Conservation (phyloP, 2,113 vertebrate genomes). For the Ramphastos sulfuratus region DNA sequence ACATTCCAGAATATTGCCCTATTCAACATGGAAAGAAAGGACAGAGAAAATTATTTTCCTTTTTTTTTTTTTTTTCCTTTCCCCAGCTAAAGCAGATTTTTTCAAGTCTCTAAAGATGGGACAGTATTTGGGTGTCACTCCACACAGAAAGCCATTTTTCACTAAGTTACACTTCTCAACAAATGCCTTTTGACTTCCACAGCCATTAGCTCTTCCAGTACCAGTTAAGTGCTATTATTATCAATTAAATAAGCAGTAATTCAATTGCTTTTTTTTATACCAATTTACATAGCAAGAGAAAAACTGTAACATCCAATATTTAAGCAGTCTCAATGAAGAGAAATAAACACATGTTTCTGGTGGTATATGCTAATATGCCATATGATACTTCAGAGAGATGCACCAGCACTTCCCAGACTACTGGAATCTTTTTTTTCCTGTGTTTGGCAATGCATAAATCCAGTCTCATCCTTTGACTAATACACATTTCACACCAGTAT, state of each 20-base stretch:
- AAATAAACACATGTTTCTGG: conserved; percentile 7
- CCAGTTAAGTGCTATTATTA: conserved; percentile 30
- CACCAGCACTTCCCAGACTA: neutral
- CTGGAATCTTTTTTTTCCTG: neutral
- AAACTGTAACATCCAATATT: conserved; percentile 16
- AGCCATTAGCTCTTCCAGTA: conserved; percentile 14
- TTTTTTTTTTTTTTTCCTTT: neutral
- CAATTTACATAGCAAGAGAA: neutral
- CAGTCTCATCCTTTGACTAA: neutral
- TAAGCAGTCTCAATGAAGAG: neutral
- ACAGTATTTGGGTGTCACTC: neutral
- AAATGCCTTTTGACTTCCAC: conserved; percentile 15
- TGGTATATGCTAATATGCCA: neutral
- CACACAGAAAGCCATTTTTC: neutral
- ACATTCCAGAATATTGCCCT: neutral
- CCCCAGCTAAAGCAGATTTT: neutral
- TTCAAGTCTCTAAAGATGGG: neutral
- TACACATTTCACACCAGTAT: neutral
- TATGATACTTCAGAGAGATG: neutral
- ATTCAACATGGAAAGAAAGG: neutral
- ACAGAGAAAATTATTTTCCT: neutral
- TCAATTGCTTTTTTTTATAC: neutral
- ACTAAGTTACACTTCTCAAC: neutral
- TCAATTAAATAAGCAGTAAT: conserved; percentile 33
- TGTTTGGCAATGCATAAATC: neutral